Conservation (phyloP, 1,140 invertebrate genomes). For the Microplitis demolitor region DNA sequence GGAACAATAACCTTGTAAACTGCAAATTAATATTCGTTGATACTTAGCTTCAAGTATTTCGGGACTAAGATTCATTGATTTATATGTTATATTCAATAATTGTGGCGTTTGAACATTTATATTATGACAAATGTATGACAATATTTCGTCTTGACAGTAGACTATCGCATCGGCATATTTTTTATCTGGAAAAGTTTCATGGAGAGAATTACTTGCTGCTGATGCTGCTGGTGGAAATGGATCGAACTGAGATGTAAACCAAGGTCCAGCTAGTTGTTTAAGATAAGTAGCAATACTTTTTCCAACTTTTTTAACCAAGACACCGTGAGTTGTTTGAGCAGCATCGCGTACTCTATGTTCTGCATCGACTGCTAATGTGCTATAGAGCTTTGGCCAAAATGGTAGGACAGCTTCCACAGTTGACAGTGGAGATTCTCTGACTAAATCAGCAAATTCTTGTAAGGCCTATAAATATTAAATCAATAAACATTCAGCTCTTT, state of each 20-base stretch:
- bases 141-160: constrained; percentile 78
- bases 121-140: constrained; percentile 74
- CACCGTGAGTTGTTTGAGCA: constrained; percentile 70
- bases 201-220: constrained; percentile 72
- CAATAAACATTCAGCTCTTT: constrained; percentile 5
- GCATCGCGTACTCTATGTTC: constrained; percentile 82
- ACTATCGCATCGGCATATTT: constrained; percentile 73
- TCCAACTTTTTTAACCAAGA: constrained; percentile 71
- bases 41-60: constrained; percentile 80
- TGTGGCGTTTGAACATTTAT: constrained; percentile 70
- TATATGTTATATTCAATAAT: constrained; percentile 48
- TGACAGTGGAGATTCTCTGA: constrained; percentile 67
- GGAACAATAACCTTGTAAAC: constrained; percentile 70
- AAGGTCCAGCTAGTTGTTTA: constrained; percentile 74
- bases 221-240: constrained; percentile 78
- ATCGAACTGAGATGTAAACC: constrained; percentile 82
- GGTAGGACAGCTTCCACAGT: constrained; percentile 71
- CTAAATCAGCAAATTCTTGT: constrained; percentile 76
- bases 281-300: constrained; percentile 78
- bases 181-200: constrained; percentile 72
- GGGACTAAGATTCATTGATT: constrained; percentile 49
- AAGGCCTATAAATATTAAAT: constrained; percentile 66
- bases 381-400: constrained; percentile 80
- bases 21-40: constrained; percentile 70
- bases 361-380: constrained; percentile 72